Conservation (phyloP, 1,140 invertebrate species). For the Ruditapes philippinarum region DNA sequence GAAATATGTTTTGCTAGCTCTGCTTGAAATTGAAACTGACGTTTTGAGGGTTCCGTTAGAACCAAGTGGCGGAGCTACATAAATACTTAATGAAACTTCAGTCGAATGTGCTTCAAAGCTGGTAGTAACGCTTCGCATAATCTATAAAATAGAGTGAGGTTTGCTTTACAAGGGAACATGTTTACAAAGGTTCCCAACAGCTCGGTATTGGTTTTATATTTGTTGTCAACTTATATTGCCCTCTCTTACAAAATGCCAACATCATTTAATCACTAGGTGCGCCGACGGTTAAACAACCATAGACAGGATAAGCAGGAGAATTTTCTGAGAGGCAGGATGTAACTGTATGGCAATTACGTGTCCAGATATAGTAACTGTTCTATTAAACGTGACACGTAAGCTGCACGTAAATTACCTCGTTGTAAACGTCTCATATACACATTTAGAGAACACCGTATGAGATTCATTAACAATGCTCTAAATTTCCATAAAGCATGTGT, state of each 20-base stretch:
- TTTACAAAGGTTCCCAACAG: not conserved
- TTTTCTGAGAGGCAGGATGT: no score
- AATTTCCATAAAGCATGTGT: no score
- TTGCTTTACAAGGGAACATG: conserved; percentile 3
- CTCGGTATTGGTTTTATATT: conserved; percentile 16
- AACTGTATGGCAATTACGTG: not conserved
- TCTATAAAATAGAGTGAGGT: conserved; percentile 4
- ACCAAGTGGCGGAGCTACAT: conserved; percentile 16
- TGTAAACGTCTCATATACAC: no score
- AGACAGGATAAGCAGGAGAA: not conserved
- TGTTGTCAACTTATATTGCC: not conserved
- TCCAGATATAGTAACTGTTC: not conserved
- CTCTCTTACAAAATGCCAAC: conserved; percentile 26
- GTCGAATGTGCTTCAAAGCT: conserved; percentile 14
- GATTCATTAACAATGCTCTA: no score
- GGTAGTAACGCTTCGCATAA: conserved; percentile 17
- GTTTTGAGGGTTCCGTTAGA: conserved; percentile 42
- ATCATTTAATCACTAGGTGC: not conserved
- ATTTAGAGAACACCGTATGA: no score
- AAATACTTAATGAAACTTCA: conserved; percentile 45
- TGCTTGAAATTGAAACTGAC: conserved; percentile 49
- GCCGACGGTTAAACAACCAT: not conserved
- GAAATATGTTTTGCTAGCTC: conserved; percentile 61
- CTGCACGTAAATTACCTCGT: no score
- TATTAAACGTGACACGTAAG: not conserved